Evolutionary conservation across 53 echinoderm and acorn worm genomes (phyloP).

Genomic region (Temnopleurus reevesii): DNA sequence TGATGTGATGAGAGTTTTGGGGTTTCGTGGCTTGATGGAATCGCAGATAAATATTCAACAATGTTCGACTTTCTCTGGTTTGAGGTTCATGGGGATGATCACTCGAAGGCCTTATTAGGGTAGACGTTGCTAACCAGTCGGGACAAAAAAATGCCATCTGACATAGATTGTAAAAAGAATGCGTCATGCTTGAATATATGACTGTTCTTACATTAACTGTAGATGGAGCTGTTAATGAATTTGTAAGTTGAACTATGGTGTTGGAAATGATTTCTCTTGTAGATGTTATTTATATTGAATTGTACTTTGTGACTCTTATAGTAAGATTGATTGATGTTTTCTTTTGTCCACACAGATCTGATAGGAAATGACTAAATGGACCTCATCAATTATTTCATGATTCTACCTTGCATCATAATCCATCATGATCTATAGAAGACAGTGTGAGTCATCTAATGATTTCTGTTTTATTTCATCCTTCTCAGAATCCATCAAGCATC

Average conservation of each 20-base stretch:
- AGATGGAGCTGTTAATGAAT: not conserved
- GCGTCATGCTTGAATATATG: not conserved
- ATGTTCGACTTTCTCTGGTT: not conserved
- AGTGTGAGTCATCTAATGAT: not conserved
- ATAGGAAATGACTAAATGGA: not conserved
- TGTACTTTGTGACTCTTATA: not conserved
- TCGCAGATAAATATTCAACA: not conserved
- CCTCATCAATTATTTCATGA: not conserved
- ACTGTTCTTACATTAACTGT: not conserved
- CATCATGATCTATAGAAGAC: not conserved
- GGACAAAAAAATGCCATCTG: not conserved
- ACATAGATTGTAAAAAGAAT: not conserved
- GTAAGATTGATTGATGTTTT: not conserved
- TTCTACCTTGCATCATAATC: not conserved
- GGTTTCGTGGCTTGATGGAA: not conserved
- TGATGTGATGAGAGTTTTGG: not conserved
- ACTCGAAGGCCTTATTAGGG: not conserved
- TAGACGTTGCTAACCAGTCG: not conserved
- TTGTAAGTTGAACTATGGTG: not conserved
- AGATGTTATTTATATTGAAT: not conserved
- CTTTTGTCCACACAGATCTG: not conserved
- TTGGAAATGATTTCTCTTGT: not conserved
- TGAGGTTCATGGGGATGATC: not conserved
- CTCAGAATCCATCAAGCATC: constrained; percentile 80
- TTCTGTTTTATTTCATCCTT: not conserved